These are phyloP conservation scores for Phycodurus eques DNA, from an alignment of 2,113 vertebrate genomes.

Conservation along the genomic window DNA sequence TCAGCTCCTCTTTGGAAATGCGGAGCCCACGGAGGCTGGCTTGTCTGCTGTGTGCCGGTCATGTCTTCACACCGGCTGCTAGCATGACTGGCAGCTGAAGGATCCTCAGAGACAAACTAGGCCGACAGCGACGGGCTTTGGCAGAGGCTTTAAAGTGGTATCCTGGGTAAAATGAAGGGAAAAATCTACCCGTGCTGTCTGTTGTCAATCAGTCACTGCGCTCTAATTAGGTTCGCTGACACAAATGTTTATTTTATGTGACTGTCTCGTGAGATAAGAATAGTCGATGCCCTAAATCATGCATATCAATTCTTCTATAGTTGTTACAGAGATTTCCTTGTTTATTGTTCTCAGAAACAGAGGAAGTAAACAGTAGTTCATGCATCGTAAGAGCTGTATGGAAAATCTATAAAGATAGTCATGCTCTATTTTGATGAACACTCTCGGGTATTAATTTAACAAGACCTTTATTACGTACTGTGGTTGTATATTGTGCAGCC, in stretches of 20 bases:
- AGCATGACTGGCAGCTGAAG: conserved; percentile 47
- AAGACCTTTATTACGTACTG: not conserved
- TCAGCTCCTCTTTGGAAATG: conserved; percentile 34
- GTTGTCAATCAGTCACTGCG: conserved; percentile 34
- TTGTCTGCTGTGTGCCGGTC: conserved; percentile 47
- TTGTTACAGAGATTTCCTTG: not conserved
- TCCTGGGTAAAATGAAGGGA: conserved; percentile 30
- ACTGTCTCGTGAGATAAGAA: not conserved
- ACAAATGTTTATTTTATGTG: conserved; percentile 8
- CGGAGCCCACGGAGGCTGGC: conserved; percentile 30
- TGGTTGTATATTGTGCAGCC: not conserved
- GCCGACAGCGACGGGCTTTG: conserved; percentile 56
- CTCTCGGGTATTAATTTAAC: not conserved
- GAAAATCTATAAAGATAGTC: not conserved
- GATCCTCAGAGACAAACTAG: conserved; percentile 56
- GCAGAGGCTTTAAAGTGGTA: conserved; percentile 46
- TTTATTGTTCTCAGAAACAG: not conserved
- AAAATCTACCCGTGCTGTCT: conserved; percentile 36
- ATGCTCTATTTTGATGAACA: not conserved
- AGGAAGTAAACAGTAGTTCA: not conserved
- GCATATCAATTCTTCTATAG: not conserved
- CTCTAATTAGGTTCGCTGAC: conserved; percentile 2
- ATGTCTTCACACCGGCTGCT: conserved; percentile 63
- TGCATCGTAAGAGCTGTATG: not conserved
- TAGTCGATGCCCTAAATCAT: not conserved